Base-by-base conservation (phyloP, 1,140 invertebrate genomes). In the Augochlora pura region DNA sequence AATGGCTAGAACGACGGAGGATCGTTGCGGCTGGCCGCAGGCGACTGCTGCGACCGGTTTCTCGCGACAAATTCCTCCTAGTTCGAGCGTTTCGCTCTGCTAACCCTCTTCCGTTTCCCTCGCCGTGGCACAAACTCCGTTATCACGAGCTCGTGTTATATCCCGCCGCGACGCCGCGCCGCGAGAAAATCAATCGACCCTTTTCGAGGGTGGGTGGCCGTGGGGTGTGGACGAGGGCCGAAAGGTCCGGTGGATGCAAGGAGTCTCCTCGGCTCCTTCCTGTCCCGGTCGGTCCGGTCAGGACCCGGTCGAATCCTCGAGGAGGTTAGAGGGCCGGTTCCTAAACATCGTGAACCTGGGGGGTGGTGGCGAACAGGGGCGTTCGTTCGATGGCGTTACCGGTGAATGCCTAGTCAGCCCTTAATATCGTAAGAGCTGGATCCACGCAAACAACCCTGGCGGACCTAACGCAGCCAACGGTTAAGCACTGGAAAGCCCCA, bases 401-500 rank as follows among this genome's bases (percentile, higher is more conserved):
- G 82, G 78, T 65, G 89, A 91, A 90, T 91, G 89, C 90, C 90
- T 91, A 92, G 90, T 91, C 90, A 92, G 91, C 91, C 89, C 91
- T 92, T 91, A 91, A 93, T 92, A 92, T 91, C 90, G 85, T 92
- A 90, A 92, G 90, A 92, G 91, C 90, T 77, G 88, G 88, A 91
- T 91, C 86, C 85, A 82, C 81, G 91, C 92, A 93, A 93, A 93
- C 91, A 93, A 91, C 78, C 88, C 86, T 78, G 85, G 65, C 77
- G 83, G 74, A 85, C 81, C 81, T 82, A 85, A 86, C 83, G 82
- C 87, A 91, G 88, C 88, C 88, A 86, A 85, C 88, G 87, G 88
- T 86, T 92, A 91, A 93, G 90, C 91, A 89, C 88, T 89, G 83
- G 83, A 90, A 91, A 91, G 90, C 88, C 85, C 68, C 54, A 12